These are phyloP conservation scores for Chiroxiphia lanceolata DNA, from an alignment of 2,797 vertebrate species.

Conservation along the genomic window DNA sequence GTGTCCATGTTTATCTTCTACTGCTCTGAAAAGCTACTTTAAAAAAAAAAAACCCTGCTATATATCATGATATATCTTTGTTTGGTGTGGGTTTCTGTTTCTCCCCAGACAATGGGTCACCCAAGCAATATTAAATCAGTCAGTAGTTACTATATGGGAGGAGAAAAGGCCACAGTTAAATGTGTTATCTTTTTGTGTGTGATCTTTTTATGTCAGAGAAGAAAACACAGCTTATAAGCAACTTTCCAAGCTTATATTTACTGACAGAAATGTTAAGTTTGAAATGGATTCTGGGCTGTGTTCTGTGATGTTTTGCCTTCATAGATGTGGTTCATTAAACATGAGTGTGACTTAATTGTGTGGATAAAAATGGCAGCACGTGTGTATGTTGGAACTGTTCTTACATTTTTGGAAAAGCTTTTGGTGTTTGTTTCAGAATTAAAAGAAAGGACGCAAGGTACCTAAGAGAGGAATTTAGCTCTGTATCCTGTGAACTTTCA, in stretches of 20 bases:
- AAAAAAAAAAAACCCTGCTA: not conserved
- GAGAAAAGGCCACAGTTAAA: not conserved
- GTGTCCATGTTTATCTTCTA: not conserved
- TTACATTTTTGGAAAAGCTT: not conserved
- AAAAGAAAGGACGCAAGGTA: not conserved
- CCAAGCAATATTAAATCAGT: not conserved
- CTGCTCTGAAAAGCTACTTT: not conserved
- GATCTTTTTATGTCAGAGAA: not conserved
- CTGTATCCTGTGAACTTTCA: not conserved
- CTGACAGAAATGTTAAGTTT: not conserved
- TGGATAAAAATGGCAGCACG: not conserved
- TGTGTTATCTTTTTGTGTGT: not conserved
- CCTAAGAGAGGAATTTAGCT: not conserved
- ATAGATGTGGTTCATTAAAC: not conserved
- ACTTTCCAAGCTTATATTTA: not conserved
- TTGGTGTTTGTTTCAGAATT: not conserved
- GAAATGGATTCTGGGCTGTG: not conserved
- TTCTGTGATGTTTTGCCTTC: not conserved
- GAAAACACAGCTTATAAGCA: not conserved
- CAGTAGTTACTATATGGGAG: not conserved
- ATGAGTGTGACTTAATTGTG: not conserved
- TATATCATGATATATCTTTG: not conserved
- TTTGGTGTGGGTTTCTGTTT: not conserved
- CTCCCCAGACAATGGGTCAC: not conserved
- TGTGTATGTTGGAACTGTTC: not conserved